Evolutionary conservation across 1,140 invertebrate species (phyloP), one percentile per base, ranked within the genome.

Genomic region (Heliconius hermathena): DNA sequence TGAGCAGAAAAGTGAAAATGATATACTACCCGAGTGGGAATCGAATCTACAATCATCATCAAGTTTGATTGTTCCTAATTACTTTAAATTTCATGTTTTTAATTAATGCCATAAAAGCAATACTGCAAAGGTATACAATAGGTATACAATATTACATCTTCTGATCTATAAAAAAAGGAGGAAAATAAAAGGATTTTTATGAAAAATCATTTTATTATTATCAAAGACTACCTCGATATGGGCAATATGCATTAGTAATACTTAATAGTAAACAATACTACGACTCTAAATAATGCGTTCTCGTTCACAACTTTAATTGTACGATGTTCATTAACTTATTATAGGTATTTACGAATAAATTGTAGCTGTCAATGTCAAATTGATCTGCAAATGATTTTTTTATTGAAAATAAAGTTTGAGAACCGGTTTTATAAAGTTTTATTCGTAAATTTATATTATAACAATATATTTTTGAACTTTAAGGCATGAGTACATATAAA

Each of bases 121-220:
- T 4, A 46, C 41, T 46, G 11, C 16, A 4, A 46, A 13, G 3
- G 26, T n/a, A n/a, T n/a, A 13, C 11, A 46, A 13, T 46, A 46
- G 11, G 41, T 46, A 13, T 3, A 46, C 41, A 13, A 46, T 4
- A 46, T 46, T 16, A 4, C 3, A 46, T 46, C 3, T 46, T 46
- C 13, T 16, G 41, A 16, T 46, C 41, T 16, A 16, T 16, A 46
- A 13, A 46, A 46, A 52, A 52, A 57, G 8, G 8, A 9, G n/a
- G 3, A 41, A 72, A 72, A 72, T 38, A 41, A 72, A 72, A 72
- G 8, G 38, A 38, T 38, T 41, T 41, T 38, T 72, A 72, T 71
- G 70, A 72, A 88, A 88, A 86, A 85, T 82, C 82, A 81, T 83
- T 88, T 87, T 86, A 86, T 87, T 88, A 81, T 87, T 83, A 88